Evolutionary conservation across 2,113 vertebrate species (phyloP).

Genomic region (Rhineura floridana): DNA sequence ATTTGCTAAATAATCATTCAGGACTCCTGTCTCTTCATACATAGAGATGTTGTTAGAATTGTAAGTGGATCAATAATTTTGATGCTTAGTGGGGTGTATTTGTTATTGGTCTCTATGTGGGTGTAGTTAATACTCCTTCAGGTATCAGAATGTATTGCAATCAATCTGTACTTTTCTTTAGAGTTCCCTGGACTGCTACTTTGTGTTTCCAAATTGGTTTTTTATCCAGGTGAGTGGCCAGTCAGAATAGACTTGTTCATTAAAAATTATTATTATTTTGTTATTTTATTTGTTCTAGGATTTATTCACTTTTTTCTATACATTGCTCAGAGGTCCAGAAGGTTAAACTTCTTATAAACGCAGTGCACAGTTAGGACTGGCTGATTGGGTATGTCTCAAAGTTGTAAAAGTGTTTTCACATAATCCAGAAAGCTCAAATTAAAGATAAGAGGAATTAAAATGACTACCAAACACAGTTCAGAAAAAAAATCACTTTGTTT

Average conservation of each 20-base stretch:
- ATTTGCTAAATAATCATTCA: slow-evolving; percentile 30
- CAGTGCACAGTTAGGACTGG: not conserved
- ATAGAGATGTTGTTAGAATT: slow-evolving; percentile 8
- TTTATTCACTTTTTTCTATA: not conserved
- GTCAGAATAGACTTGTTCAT: not conserved
- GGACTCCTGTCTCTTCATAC: not conserved
- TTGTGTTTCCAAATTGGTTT: not conserved
- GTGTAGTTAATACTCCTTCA: slow-evolving; percentile 22
- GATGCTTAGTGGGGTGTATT: slow-evolving; percentile 18
- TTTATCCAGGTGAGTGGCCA: not conserved
- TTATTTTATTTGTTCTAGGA: not conserved
- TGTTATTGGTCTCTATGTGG: slow-evolving; percentile 28
- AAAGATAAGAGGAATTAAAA: too few relatives aligned
- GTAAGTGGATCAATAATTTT: slow-evolving; percentile 4
- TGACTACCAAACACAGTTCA: too few relatives aligned
- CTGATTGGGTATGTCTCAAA: not conserved
- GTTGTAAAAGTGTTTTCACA: not conserved
- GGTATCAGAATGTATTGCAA: slow-evolving; percentile 21
- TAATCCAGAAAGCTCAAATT: not conserved
- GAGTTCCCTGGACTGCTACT: not conserved
- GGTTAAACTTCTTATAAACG: not conserved
- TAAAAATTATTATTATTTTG: not conserved
- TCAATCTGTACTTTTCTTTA: not conserved
- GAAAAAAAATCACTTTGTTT: too few relatives aligned
- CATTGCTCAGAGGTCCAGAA: not conserved